Evolutionary conservation across 2,888 invertebrate genomes (phyloP).

Genomic region (Nebria salina): DNA sequence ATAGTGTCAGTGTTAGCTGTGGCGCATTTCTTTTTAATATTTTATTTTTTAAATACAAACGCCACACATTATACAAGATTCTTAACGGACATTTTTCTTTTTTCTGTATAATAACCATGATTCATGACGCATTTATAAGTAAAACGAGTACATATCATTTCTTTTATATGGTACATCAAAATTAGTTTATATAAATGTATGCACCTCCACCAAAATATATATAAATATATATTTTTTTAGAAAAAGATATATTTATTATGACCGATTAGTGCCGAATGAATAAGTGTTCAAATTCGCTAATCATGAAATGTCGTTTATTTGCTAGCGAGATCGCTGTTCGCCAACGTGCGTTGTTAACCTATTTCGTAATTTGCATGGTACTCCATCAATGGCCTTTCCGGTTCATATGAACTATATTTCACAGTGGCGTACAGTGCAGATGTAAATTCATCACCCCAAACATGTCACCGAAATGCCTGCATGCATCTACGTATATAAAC

Average conservation of each 20-base stretch:
- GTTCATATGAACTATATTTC: slow-evolving; percentile 25
- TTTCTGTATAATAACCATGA: background rate
- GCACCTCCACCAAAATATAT: background rate
- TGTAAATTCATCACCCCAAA: slow-evolving; percentile 25
- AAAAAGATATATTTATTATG: no score
- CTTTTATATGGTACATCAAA: no score
- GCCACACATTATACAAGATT: background rate
- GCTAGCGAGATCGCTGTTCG: background rate
- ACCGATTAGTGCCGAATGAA: background rate
- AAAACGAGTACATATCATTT: no score
- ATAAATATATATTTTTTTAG: background rate
- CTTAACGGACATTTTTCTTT: background rate
- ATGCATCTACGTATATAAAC: background rate
- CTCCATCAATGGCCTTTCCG: slow-evolving; percentile 44
- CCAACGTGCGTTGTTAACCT: slow-evolving; percentile 34
- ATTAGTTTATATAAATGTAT: background rate
- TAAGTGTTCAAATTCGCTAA: slow-evolving; percentile 13
- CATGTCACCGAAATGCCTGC: slow-evolving; percentile 19
- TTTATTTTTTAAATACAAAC: background rate
- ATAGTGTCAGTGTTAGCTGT: background rate
- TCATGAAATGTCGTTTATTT: background rate
- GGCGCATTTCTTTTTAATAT: background rate
- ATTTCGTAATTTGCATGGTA: slow-evolving; percentile 41
- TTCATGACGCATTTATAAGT: background rate
- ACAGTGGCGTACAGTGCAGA: slow-evolving; percentile 33